phyloP scores from a whole-genome alignment of 2,113 vertebrate genomes.

The Nesogale talazaci region DNA sequence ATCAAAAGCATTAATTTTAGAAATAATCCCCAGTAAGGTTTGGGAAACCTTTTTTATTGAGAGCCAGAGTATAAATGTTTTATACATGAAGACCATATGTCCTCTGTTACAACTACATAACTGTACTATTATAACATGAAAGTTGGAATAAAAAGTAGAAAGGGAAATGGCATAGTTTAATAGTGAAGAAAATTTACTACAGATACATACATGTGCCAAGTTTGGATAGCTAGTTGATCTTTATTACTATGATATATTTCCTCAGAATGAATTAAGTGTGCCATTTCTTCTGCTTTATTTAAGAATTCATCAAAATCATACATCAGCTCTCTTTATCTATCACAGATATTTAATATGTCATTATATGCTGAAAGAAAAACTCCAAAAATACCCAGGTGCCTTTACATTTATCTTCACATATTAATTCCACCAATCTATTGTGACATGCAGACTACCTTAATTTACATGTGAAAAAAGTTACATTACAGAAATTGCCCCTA shows the following conservation, averaged over 20 bases:
- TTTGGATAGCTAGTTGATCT: background rate
- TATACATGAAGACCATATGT: background rate
- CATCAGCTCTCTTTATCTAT: background rate
- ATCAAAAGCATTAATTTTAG: background rate
- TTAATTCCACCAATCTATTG: background rate
- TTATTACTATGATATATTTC: background rate
- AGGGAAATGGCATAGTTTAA: rapidly evolving
- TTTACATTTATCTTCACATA: background rate
- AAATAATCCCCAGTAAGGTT: background rate
- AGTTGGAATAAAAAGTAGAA: background rate
- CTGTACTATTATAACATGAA: background rate
- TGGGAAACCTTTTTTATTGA: background rate
- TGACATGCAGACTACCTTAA: background rate
- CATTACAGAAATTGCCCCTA: background rate
- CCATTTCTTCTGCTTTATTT: background rate
- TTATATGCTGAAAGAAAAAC: background rate
- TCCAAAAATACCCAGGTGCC: background rate
- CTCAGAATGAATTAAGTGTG: background rate
- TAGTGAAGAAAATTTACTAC: background rate
- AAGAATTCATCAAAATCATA: background rate
- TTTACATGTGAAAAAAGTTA: background rate
- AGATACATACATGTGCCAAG: rapidly evolving
- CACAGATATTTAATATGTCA: background rate
- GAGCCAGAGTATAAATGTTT: background rate
- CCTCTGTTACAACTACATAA: background rate